These are phyloP conservation scores for Amniataba percoides DNA, from an alignment of 2,797 vertebrate genomes.

Conservation along the genomic window DNA sequence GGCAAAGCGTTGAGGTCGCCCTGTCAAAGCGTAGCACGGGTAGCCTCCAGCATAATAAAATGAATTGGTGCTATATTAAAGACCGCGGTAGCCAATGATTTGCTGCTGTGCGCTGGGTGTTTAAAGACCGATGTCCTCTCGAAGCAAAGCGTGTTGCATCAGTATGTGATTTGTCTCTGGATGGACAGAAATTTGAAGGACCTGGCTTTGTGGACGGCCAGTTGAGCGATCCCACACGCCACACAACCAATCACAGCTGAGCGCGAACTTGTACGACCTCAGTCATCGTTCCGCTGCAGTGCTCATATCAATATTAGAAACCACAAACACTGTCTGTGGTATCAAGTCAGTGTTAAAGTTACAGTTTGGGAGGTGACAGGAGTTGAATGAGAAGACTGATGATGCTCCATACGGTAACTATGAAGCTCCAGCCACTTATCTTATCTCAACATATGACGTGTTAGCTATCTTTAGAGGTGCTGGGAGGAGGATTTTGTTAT, in stretches of 20 bases:
- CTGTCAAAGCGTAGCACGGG: slow-evolving; percentile 34
- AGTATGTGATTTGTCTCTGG: slow-evolving; percentile 25
- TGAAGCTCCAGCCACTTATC: background rate
- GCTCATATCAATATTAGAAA: background rate
- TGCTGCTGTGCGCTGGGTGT: slow-evolving; percentile 29
- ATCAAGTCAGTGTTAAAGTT: background rate
- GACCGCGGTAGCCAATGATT: slow-evolving; percentile 43
- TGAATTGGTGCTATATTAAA: slow-evolving; percentile 47
- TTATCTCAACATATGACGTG: background rate
- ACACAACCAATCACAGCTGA: background rate
- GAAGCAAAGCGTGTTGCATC: slow-evolving; percentile 1
- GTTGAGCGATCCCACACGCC: background rate
- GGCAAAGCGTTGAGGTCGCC: slow-evolving; percentile 60
- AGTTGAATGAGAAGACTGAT: background rate
- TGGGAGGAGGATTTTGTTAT: background rate
- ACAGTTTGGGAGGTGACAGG: background rate
- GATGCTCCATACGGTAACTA: background rate
- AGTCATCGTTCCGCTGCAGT: background rate
- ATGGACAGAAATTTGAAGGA: slow-evolving; percentile 12
- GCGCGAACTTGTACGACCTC: background rate
- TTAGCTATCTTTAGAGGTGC: background rate
- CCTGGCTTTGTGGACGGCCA: background rate
- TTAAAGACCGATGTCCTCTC: slow-evolving; percentile 39
- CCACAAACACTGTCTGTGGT: background rate
- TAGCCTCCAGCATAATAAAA: slow-evolving; percentile 62